Conservation (phyloP, 92 coral and sea anemone genomes). For the Muricea muricata region DNA sequence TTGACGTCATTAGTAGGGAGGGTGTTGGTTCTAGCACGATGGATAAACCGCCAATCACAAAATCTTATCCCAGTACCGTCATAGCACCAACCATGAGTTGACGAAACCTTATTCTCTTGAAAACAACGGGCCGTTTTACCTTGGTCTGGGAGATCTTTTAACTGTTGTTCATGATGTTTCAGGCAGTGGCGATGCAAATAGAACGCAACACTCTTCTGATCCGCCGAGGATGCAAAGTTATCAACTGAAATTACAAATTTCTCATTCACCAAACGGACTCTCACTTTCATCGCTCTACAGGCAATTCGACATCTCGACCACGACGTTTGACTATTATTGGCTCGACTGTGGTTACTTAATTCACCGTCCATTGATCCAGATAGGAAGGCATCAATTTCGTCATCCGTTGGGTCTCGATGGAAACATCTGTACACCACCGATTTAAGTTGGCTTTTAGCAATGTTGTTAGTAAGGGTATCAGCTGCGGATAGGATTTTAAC, state of each 20-base stretch:
- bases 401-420: background rate
- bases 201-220: background rate
- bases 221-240: background rate
- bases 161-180: background rate
- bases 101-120: no score
- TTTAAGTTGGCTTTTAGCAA: background rate
- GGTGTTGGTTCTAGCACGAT: constrained; percentile 26
- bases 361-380: background rate
- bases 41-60: constrained; percentile 21
- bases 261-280: no score
- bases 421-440: background rate
- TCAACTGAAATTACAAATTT: no score
- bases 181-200: background rate
- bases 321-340: background rate
- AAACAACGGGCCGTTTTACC: background rate
- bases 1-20: background rate
- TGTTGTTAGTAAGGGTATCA: background rate
- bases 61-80: background rate
- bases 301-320: background rate
- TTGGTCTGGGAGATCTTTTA: background rate
- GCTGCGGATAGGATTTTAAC: background rate
- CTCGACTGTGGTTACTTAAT: background rate
- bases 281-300: background rate
- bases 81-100: background rate
- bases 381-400: background rate